These are phyloP conservation scores for Sicus ferrugineus DNA, from an alignment of 2,888 invertebrate species.

Conservation along the genomic window DNA sequence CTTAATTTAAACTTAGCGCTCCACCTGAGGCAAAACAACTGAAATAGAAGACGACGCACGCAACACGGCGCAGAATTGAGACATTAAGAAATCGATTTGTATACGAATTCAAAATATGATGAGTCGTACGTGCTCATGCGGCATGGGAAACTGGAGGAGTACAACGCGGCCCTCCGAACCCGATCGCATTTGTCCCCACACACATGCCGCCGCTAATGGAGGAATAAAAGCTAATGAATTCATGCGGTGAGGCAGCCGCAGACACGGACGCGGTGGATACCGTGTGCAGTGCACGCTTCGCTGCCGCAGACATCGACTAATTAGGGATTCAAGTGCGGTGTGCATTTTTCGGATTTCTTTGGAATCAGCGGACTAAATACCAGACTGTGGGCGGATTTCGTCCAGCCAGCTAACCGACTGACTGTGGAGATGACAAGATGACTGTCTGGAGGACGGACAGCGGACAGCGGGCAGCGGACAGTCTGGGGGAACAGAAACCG, in stretches of 20 bases:
- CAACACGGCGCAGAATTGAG: conserved; percentile 49
- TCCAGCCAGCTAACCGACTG: not conserved
- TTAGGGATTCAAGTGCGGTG: conserved; percentile 47
- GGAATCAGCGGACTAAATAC: conserved; percentile 29
- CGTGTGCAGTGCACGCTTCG: conserved; percentile 25
- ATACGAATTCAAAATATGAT: conserved; percentile 54
- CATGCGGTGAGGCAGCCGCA: conserved; percentile 15
- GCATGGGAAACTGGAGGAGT: conserved; percentile 54
- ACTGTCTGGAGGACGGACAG: not conserved
- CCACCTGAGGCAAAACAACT: not conserved
- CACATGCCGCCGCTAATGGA: conserved; percentile 34
- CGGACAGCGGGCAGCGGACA: not conserved
- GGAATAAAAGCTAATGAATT: conserved; percentile 38
- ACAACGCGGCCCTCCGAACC: not conserved
- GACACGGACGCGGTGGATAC: conserved; percentile 12
- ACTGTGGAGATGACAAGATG: not conserved
- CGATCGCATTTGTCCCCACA: conserved; percentile 13
- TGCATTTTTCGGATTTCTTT: conserved; percentile 46
- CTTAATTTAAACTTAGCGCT: not conserved
- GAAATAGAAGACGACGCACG: conserved; percentile 1
- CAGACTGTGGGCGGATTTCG: conserved; percentile 26
- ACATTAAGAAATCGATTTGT: conserved; percentile 57
- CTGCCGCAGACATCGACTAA: conserved; percentile 44
- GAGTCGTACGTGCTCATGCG: conserved; percentile 58
- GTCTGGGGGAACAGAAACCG: not conserved